These are phyloP conservation scores for Scaptomyza hsui DNA, from an alignment of 1,140 invertebrate species.

Conservation along the genomic window DNA sequence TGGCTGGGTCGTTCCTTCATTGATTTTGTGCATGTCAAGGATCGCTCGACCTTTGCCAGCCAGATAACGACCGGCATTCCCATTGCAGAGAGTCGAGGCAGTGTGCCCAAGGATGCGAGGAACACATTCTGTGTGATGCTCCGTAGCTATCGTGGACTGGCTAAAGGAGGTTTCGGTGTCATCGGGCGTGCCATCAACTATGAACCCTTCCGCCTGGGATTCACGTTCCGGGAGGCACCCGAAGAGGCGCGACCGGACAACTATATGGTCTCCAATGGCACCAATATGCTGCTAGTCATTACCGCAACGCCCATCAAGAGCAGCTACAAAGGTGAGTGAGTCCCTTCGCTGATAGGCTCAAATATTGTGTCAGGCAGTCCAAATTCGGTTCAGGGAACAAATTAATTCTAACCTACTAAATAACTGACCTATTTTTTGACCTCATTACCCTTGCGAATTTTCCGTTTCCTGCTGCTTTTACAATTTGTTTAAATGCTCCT, in stretches of 20 bases:
- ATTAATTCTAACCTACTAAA: no score
- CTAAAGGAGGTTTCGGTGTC: slow-evolving; percentile 86
- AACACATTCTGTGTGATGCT: slow-evolving; percentile 83
- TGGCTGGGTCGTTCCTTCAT: slow-evolving; percentile 94
- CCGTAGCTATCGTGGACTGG: slow-evolving; percentile 85
- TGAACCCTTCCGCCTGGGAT: slow-evolving; percentile 89
- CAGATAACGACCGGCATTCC: slow-evolving; percentile 86
- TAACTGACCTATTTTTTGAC: no score
- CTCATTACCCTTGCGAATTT: no score
- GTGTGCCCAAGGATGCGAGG: slow-evolving; percentile 62
- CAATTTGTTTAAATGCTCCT: no score
- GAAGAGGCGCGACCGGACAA: slow-evolving; percentile 83
- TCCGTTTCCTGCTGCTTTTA: no score
- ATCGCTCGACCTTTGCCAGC: slow-evolving; percentile 87
- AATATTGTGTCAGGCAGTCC: slow-evolving; percentile 24
- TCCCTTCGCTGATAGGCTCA: no score
- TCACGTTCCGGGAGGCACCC: slow-evolving; percentile 88
- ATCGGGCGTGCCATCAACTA: slow-evolving; percentile 87
- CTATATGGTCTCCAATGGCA: slow-evolving; percentile 66
- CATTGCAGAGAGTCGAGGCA: slow-evolving; percentile 84
- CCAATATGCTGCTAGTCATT: slow-evolving; percentile 88
- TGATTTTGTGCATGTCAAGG: slow-evolving; percentile 93
- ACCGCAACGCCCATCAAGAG: slow-evolving; percentile 89
- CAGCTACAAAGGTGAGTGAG: slow-evolving; percentile 91
- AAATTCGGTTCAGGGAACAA: no score